Conservation (phyloP, 2,113 vertebrate species). For the Pica pica region DNA sequence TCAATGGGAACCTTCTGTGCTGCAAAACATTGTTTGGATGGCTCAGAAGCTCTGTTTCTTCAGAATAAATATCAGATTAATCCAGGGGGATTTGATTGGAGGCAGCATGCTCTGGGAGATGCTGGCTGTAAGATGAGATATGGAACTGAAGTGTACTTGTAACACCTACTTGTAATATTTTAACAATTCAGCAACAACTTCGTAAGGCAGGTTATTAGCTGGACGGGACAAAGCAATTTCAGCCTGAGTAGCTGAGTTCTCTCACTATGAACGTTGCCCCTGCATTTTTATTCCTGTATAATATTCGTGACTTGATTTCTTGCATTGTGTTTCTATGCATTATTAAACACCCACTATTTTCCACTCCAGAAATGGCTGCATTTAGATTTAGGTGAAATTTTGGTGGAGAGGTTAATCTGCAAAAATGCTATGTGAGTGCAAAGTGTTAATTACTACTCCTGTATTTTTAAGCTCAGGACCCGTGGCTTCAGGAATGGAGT, state of each 20-base stretch:
- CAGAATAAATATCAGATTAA: not conserved
- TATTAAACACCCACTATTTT: constrained; percentile 8
- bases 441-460: not conserved
- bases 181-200: constrained; percentile 17
- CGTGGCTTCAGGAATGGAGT: not conserved
- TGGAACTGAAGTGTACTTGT: constrained; percentile 22
- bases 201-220: constrained; percentile 1
- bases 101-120: not conserved
- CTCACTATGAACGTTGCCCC: not conserved
- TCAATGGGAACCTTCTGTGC: not conserved
- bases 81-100: not conserved
- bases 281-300: constrained; percentile 18
- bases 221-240: not conserved
- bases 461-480: not conserved
- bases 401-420: not conserved
- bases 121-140: not conserved
- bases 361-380: not conserved
- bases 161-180: constrained; percentile 22
- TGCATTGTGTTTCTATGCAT: not conserved
- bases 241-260: not conserved
- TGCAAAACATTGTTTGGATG: not conserved
- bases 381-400: not conserved
- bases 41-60: not conserved
- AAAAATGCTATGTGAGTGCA: not conserved
- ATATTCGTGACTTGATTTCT: not conserved